phyloP scores from a whole-genome alignment of 2,797 vertebrate genomes.

The Pempheris klunzingeri region DNA sequence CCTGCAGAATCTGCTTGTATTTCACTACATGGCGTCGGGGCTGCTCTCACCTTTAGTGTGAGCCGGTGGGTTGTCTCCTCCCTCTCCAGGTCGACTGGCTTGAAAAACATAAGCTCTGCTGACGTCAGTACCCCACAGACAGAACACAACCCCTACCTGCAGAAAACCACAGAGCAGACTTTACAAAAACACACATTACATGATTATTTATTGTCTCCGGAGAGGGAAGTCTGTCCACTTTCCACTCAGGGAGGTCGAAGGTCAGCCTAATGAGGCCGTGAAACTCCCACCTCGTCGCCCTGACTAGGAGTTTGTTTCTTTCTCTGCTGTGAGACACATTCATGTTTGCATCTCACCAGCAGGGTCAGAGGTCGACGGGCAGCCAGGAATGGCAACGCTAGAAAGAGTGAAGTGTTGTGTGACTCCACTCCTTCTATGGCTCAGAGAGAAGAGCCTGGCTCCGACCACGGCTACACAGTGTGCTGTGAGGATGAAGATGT shows the following conservation, averaged over 20 bases:
- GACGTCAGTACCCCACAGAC: slow-evolving; percentile 58
- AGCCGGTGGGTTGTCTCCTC: slow-evolving; percentile 62
- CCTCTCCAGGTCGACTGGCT: slow-evolving; percentile 77
- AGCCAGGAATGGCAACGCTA: not conserved
- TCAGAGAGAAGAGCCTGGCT: not conserved
- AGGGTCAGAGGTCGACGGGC: slow-evolving; percentile 47
- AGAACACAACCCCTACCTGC: slow-evolving; percentile 67
- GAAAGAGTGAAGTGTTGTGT: slow-evolving; percentile 2
- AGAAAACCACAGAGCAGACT: not conserved
- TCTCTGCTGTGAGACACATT: slow-evolving; percentile 1
- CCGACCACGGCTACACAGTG: not conserved
- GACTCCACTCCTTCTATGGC: slow-evolving; percentile 7
- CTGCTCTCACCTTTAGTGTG: slow-evolving; percentile 78
- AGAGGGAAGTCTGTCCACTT: not conserved
- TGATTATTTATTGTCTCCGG: not conserved
- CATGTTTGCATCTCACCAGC: slow-evolving; percentile 5
- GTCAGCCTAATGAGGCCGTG: not conserved
- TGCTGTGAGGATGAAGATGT: not conserved
- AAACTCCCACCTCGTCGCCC: too few species aligned
- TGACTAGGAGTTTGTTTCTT: slow-evolving; percentile 7
- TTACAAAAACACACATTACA: not conserved
- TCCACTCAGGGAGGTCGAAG: not conserved
- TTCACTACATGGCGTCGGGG: too few species aligned
- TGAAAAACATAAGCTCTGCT: slow-evolving; percentile 80
- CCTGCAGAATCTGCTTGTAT: not conserved